phyloP scores from a whole-genome alignment of 2,888 invertebrate genomes.

The Acanthoscelides obtectus region DNA sequence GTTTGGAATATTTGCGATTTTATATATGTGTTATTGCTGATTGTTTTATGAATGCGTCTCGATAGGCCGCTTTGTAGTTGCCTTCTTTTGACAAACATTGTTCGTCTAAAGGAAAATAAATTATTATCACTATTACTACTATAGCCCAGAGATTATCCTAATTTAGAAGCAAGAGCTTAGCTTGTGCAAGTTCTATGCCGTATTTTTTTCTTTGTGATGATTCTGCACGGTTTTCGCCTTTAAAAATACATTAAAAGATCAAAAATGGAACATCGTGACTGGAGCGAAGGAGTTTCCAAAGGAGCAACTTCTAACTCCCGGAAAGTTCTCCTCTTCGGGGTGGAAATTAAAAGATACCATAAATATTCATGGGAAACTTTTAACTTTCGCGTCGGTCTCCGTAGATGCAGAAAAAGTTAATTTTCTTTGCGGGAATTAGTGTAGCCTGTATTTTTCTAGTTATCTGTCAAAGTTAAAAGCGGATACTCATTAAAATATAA shows the following conservation, averaged over 20 bases:
- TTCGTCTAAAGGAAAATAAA: too few species aligned
- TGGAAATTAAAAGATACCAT: slow-evolving; percentile 6
- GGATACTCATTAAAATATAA: neutral
- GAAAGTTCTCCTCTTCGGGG: neutral
- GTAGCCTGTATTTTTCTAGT: neutral
- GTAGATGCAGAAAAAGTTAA: neutral
- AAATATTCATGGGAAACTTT: slow-evolving; percentile 6
- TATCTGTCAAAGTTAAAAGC: neutral
- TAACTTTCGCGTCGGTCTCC: neutral
- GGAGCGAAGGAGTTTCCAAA: neutral
- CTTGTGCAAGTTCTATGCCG: too few species aligned
- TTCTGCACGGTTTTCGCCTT: neutral
- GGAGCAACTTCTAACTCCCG: slow-evolving; percentile 1
- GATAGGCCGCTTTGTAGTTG: too few species aligned
- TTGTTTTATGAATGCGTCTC: too few species aligned
- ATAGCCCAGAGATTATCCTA: too few species aligned
- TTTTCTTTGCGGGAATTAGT: slow-evolving; percentile 2
- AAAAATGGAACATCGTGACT: neutral
- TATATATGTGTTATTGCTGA: too few species aligned
- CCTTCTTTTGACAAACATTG: too few species aligned
- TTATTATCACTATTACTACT: too few species aligned
- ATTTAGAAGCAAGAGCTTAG: too few species aligned
- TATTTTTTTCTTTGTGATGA: neutral
- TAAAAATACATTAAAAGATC: neutral
- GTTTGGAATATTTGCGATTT: too few species aligned